phyloP scores from a whole-genome alignment of 1,140 invertebrate species.

The Myzus persicae region DNA sequence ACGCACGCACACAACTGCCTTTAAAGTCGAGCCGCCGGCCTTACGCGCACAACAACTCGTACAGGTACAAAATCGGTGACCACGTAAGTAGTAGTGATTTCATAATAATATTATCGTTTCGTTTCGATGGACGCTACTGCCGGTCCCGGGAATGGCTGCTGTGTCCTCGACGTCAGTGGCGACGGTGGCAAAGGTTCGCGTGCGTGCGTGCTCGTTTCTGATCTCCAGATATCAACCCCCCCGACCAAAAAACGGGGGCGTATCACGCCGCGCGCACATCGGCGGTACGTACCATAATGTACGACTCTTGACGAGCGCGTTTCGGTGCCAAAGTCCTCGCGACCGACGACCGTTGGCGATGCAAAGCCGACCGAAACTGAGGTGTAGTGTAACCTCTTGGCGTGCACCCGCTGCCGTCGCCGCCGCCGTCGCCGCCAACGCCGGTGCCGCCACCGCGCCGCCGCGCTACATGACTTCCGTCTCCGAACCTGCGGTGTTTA shows the following conservation, averaged over 20 bases:
- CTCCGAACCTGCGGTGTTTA: neutral
- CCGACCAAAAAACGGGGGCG: neutral
- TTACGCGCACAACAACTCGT: too few relatives aligned
- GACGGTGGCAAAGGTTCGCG: too few relatives aligned
- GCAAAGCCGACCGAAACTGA: conserved; percentile 18
- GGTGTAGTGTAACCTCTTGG: neutral
- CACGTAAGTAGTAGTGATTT: too few relatives aligned
- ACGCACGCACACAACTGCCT: neutral
- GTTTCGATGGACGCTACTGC: too few relatives aligned
- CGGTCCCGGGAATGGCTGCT: too few relatives aligned
- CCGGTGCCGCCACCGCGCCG: neutral
- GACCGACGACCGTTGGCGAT: neutral
- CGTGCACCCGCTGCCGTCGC: neutral
- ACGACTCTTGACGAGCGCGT: neutral
- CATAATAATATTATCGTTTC: too few relatives aligned
- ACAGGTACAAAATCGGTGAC: too few relatives aligned
- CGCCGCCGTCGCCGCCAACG: neutral
- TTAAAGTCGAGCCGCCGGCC: too few relatives aligned
- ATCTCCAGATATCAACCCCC: too few relatives aligned
- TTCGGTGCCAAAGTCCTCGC: neutral
- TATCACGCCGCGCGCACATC: neutral
- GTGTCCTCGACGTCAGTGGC: too few relatives aligned
- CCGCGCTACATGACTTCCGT: conserved; percentile 4
- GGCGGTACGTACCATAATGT: neutral
- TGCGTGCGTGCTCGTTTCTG: too few relatives aligned